Conservation (phyloP, 2,113 vertebrate genomes). For the Clinocottus analis region DNA sequence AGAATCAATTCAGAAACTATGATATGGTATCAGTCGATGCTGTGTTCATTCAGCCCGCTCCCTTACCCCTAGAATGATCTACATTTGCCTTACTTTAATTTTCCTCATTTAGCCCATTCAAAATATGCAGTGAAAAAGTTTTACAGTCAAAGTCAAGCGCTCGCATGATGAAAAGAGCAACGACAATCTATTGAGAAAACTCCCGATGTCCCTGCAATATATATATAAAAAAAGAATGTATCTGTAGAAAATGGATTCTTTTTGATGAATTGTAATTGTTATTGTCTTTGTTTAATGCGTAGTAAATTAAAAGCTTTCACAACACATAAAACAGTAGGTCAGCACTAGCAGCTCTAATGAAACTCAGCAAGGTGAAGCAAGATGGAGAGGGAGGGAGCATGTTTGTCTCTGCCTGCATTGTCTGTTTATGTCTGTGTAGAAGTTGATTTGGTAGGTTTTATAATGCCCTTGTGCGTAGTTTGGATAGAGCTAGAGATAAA, state of each 20-base stretch:
- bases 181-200: constrained; percentile 2
- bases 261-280: constrained; percentile 19
- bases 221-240: constrained; percentile 6
- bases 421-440: constrained; percentile 23
- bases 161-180: constrained; percentile 12
- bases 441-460: constrained; percentile 45
- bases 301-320: constrained; percentile 42
- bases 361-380: constrained; percentile 15
- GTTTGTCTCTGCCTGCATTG: constrained; percentile 33
- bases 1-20: neutral
- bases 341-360: constrained; percentile 33
- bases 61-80: neutral
- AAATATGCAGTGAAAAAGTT: neutral
- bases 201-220: constrained; percentile 4
- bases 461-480: constrained; percentile 36
- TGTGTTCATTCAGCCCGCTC: neutral
- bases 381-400: constrained; percentile 2
- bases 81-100: neutral
- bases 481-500: constrained; percentile 32
- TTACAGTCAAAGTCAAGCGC: neutral
- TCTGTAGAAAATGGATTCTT: neutral
- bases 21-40: neutral
- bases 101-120: constrained; percentile 1
- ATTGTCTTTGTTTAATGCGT: constrained; percentile 15
- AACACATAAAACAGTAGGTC: constrained; percentile 28